Conservation (phyloP, 2,888 invertebrate species). For the Gisinianus flammeolus region DNA sequence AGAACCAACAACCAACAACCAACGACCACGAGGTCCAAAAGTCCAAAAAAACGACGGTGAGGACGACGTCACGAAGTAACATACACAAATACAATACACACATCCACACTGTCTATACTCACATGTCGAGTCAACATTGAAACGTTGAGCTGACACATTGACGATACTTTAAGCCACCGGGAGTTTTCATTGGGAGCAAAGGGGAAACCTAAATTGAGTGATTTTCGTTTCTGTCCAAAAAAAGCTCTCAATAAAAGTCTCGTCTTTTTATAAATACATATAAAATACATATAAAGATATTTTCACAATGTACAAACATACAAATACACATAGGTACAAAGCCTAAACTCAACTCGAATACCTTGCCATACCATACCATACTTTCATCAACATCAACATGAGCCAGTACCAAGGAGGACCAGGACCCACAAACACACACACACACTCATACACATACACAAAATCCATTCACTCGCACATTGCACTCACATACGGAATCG, state of each 20-base stretch:
- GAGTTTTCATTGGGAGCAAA: slow-evolving; percentile 25
- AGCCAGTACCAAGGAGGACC: neutral
- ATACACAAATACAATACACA: neutral
- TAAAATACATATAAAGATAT: slow-evolving; percentile 18
- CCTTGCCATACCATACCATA: neutral
- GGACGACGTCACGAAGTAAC: neutral
- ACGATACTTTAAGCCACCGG: slow-evolving; percentile 22
- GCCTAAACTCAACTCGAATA: no score
- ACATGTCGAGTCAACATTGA: neutral
- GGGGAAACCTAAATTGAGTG: slow-evolving; percentile 45
- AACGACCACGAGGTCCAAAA: neutral
- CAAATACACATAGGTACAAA: neutral
- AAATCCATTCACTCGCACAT: neutral
- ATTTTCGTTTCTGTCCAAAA: slow-evolving; percentile 38
- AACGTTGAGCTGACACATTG: slow-evolving; percentile 31
- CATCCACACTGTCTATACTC: neutral
- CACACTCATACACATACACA: neutral
- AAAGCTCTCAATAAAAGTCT: slow-evolving; percentile 36
- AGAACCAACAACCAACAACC: no score
- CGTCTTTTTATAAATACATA: slow-evolving; percentile 10
- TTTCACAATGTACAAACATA: slow-evolving; percentile 13
- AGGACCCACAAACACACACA: neutral
- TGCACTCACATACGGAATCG: slow-evolving; percentile 6
- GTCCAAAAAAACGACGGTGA: neutral
- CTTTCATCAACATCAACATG: no score